Percentiles rank a stretch among this genome's conserved stretches.
Conservation (phyloP, 2,797 vertebrate genomes). For the Lithobates sylvaticus region DNA sequence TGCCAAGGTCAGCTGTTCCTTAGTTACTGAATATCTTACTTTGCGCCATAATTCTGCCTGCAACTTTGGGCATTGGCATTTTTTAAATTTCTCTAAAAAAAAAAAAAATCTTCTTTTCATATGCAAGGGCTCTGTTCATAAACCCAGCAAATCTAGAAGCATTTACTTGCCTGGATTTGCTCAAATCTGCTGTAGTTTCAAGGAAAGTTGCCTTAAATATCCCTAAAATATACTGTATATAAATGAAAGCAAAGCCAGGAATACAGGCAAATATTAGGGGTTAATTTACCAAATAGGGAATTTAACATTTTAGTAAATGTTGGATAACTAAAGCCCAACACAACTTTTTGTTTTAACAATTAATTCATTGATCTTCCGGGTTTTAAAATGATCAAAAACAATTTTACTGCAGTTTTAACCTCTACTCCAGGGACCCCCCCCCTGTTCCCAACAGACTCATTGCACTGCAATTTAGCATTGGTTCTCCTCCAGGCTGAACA, state of each 20-base stretch:
- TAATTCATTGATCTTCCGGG: too few relatives aligned
- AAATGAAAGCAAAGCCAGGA: background rate
- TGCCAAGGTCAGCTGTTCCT: slow-evolving; percentile 36
- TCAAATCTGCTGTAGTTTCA: background rate
- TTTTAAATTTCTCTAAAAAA: background rate
- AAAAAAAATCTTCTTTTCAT: background rate
- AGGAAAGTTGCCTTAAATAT: background rate
- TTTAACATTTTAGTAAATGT: too few relatives aligned
- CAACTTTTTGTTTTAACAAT: too few relatives aligned
- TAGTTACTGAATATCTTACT: background rate
- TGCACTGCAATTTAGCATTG: too few relatives aligned
- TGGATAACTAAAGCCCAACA: too few relatives aligned
- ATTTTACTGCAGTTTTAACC: too few relatives aligned
- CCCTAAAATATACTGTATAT: background rate
- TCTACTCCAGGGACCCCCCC: too few relatives aligned
- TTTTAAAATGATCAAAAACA: too few relatives aligned
- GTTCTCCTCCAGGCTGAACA: too few relatives aligned
- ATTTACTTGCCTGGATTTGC: background rate
- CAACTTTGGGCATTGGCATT: background rate
- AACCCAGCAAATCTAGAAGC: background rate
- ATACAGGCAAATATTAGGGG: background rate
- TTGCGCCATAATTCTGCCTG: background rate
- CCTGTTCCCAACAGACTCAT: too few relatives aligned
- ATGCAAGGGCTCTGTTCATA: background rate
- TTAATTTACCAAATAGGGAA: too few relatives aligned